Percentiles rank a stretch among this genome's conserved stretches.
Conservation (phyloP, 2,113 vertebrate genomes). For the Clinocottus analis region DNA sequence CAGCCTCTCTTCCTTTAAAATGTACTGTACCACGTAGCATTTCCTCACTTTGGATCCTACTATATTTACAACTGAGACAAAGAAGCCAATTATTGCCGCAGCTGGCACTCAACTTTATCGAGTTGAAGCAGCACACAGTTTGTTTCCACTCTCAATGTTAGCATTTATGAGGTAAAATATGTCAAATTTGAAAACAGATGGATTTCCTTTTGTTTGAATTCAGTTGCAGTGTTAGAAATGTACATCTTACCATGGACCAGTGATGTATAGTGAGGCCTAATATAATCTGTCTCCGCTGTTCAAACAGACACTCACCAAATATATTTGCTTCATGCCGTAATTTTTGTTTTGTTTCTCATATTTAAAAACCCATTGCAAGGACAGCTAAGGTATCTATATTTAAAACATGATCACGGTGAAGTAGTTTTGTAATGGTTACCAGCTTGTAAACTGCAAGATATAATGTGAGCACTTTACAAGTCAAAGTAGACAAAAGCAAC, state of each 20-base stretch:
- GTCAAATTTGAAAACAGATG: constrained; percentile 35
- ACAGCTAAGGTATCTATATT: not conserved
- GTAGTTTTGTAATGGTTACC: not conserved
- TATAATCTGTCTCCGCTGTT: constrained; percentile 20
- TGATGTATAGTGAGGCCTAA: constrained; percentile 28
- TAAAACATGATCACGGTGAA: not conserved
- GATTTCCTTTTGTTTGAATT: constrained; percentile 25
- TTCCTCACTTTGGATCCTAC: not conserved
- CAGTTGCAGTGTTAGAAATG: constrained; percentile 1
- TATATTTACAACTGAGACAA: constrained; percentile 10
- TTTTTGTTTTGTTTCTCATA: not conserved
- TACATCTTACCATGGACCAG: constrained; percentile 16
- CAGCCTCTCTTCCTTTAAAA: not conserved
- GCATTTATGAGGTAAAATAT: constrained; percentile 21
- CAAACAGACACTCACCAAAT: constrained; percentile 8
- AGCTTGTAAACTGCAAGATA: not conserved
- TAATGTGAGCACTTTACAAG: not conserved
- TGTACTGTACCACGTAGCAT: not conserved
- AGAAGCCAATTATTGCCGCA: constrained; percentile 14
- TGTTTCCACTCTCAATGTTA: constrained; percentile 26
- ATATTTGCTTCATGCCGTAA: not conserved
- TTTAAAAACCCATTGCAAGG: not conserved
- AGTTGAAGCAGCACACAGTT: not conserved
- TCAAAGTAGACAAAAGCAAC: not conserved
- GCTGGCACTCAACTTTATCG: not conserved